These are phyloP conservation scores for Nemapogon koenigi DNA, from an alignment of 2,888 invertebrate species.

Conservation along the genomic window DNA sequence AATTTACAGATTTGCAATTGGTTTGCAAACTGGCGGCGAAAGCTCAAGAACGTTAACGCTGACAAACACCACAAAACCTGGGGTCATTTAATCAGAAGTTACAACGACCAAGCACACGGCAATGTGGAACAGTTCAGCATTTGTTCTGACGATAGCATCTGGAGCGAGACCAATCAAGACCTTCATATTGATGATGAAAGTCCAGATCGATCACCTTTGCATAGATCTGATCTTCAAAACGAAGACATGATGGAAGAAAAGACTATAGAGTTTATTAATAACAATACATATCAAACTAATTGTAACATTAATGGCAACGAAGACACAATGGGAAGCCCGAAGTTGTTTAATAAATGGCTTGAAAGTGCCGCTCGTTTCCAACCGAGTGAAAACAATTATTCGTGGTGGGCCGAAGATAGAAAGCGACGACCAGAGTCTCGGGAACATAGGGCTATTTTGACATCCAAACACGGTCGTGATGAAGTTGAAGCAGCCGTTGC, in stretches of 20 bases:
- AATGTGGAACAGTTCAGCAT: slow-evolving; percentile 84
- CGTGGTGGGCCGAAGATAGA: slow-evolving; percentile 65
- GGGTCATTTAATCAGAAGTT: slow-evolving; percentile 76
- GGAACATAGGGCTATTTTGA: neutral
- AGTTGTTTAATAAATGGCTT: slow-evolving; percentile 76
- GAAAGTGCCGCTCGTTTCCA: slow-evolving; percentile 78
- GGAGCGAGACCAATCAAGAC: slow-evolving; percentile 62
- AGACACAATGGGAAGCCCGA: slow-evolving; percentile 53
- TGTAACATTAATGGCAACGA: slow-evolving; percentile 15
- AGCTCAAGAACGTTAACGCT: slow-evolving; percentile 76
- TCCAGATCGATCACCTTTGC: slow-evolving; percentile 16
- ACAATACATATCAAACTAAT: slow-evolving; percentile 35
- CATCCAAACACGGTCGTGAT: slow-evolving; percentile 66
- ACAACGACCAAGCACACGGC: slow-evolving; percentile 76
- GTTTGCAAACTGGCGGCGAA: slow-evolving; percentile 85
- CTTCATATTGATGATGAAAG: slow-evolving; percentile 26
- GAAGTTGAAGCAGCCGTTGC: slow-evolving; percentile 81
- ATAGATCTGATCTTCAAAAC: slow-evolving; percentile 25
- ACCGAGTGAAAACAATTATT: slow-evolving; percentile 74
- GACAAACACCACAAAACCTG: slow-evolving; percentile 74
- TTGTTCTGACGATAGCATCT: slow-evolving; percentile 79
- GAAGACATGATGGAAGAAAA: slow-evolving; percentile 36
- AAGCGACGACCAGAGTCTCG: slow-evolving; percentile 31
- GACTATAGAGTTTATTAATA: slow-evolving; percentile 37
- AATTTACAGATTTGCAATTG: slow-evolving; percentile 73